Base-by-base conservation (phyloP, 2,797 vertebrate species). In the Chromis chromis region DNA sequence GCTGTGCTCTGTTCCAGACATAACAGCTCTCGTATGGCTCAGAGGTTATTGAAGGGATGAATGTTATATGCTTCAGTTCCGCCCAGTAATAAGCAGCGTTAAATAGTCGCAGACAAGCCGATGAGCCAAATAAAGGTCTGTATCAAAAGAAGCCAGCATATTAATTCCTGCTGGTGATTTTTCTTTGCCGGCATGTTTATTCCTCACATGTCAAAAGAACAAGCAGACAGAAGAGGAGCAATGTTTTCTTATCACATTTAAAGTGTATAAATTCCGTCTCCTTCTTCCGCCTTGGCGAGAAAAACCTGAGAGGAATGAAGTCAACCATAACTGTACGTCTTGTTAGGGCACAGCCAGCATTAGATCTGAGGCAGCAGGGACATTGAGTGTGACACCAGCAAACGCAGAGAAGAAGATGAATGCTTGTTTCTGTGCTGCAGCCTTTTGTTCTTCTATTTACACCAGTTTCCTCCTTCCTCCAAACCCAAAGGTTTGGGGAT, bases 41-140 rank as follows among this genome's bases (percentile, higher is more conserved):
- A 82, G 86, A 82, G 82, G 82, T 91, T 90, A 88, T 55, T 79
- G 81, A 73, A 79, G 73, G 82, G 85, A 89, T 81, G 55, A 82
- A 80, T 22, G 22, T 89, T 74, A 39, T 67, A 81, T 69, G 91
- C 89, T 69, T 92, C 88, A 85, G 1, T 89, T 89, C 79, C 65
- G 42, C 77, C 55, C 78, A 87, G 82, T 93, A 92, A 92, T 82
- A 88, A 90, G 81, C 80, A 31, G 42, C 1, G 48, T 65, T 60
- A 56, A 74, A 69, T 57, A 71, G 33, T 76, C 60, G 13, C 56
- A 71, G 73, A 76, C 58, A 73, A 78, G 69, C 69, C 55, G 9
- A 65, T 68, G 70, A 87, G 63, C 69, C 80, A 71, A 53, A 82
- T 63, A 12, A 78, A 78, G 78, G 56, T 70, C 71, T 68, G 61